Base-by-base conservation (phyloP, 2,797 vertebrate species). In the Calcarius lapponicus region DNA sequence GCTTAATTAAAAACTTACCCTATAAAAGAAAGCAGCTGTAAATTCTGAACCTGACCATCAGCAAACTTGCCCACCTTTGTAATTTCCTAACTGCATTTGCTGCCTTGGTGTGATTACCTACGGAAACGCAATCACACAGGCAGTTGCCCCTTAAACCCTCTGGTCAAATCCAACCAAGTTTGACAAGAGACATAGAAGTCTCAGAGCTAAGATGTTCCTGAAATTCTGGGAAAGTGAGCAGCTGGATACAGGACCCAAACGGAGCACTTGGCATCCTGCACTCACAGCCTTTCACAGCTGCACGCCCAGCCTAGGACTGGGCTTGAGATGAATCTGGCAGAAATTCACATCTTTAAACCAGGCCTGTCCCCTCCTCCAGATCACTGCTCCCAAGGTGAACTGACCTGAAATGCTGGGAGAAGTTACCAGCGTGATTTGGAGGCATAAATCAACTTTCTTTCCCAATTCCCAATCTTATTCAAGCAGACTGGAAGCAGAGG, bases 71-170 rank as follows among this genome's bases (percentile, higher is more conserved):
- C 84, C 92, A 96, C 65, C 84, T 93, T 67, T 50, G 93, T 91
- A 93, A 94, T 95, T 93, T 86, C 91, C 93, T 82, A 91, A 88
- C 81, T 78, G 80, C 87, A 11, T 84, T 72, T 88, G 82, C 92
- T 92, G 92, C 92, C 88, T 90, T 7, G 18, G 85, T 34, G 21
- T 90, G 88, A 95, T 94, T 95, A 79, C 86, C 72, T 13, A 86
- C 75, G 94, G 93, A 97, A 97, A 95, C 12, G 83, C 80, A 93
- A 92, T 95, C 93, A 94, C 86, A 95, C 93, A 95, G 95, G 83
- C 93, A 92, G 90, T 93, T 94, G 86, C 95, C 95, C 95, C 90
- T 86, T 94, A 95, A 96, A 94, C 90, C 90, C 83, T 58, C 90
- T 80, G 91, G 90, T 95, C 96, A 96, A 93, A 97, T 92, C 90